Percentiles rank a stretch among this genome's conserved stretches.
Conservation (phyloP, 2,888 invertebrate genomes). For the Tenthredo amoena region DNA sequence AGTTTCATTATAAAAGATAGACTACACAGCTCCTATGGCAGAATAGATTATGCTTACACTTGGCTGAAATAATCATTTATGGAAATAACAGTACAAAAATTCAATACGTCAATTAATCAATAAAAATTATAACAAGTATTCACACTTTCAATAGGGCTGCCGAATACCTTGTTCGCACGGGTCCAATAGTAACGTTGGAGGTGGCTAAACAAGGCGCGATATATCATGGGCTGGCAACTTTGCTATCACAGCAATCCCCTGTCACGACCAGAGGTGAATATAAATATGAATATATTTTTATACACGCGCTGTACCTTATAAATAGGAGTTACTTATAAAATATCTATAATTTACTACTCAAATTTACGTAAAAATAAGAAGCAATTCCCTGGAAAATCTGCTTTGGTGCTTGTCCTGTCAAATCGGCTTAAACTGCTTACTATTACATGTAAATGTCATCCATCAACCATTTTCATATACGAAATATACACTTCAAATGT, state of each 20-base stretch:
- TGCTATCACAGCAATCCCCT: constrained; percentile 95
- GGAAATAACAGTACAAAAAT: background rate
- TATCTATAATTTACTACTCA: background rate
- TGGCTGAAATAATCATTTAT: constrained; percentile 17
- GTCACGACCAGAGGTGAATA: constrained; percentile 86
- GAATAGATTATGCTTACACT: background rate
- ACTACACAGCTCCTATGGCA: background rate
- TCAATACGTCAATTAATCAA: background rate
- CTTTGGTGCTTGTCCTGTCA: constrained; percentile 29
- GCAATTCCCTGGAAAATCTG: constrained; percentile 14
- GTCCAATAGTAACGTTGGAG: constrained; percentile 95
- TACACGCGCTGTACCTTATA: background rate
- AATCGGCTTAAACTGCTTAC: constrained; percentile 29
- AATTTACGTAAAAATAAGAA: constrained; percentile 17
- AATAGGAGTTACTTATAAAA: background rate
- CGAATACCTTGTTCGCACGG: constrained; percentile 96
- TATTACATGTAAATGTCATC: constrained; percentile 20
- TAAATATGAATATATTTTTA: background rate
- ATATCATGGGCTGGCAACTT: constrained; percentile 96
- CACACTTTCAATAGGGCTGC: constrained; percentile 86
- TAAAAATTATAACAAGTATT: background rate
- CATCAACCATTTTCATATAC: constrained; percentile 11
- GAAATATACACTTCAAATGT: background rate
- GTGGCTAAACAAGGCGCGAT: constrained; percentile 99
- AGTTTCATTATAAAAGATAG: constrained; percentile 31